Percentiles rank a stretch among this genome's conserved stretches.
These are phyloP conservation scores for Sympetrum striolatum DNA, from an alignment of 2,888 invertebrate species.

Conservation along the genomic window DNA sequence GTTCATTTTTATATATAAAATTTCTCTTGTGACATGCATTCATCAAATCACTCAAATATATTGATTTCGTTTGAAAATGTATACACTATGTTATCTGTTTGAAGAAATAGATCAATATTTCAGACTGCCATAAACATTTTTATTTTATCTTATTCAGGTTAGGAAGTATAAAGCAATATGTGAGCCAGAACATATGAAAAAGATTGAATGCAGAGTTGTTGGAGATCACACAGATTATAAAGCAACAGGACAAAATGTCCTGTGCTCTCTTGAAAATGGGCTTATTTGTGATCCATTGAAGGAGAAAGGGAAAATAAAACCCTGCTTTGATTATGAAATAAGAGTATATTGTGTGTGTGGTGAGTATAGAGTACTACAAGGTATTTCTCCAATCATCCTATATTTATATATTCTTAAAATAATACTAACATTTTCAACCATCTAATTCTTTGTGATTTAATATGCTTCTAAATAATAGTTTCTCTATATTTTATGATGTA, in stretches of 20 bases:
- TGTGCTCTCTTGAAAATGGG: conserved; percentile 77
- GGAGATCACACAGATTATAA: conserved; percentile 68
- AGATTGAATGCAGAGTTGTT: conserved; percentile 79
- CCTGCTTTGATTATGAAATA: conserved; percentile 85
- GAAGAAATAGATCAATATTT: neutral
- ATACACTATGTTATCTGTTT: too few relatives aligned
- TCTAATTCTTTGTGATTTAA: too few relatives aligned
- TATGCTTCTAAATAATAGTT: neutral
- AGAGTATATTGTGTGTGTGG: conserved; percentile 74
- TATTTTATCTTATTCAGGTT: conserved; percentile 46
- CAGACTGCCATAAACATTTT: neutral
- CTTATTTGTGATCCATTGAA: conserved; percentile 66
- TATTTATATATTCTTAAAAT: too few relatives aligned
- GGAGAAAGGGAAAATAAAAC: conserved; percentile 55
- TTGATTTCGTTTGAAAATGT: too few relatives aligned
- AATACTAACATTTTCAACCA: too few relatives aligned
- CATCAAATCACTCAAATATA: too few relatives aligned
- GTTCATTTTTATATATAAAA: too few relatives aligned
- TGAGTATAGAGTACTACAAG: neutral
- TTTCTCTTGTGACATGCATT: too few relatives aligned
- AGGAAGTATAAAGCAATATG: conserved; percentile 56
- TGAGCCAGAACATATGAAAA: conserved; percentile 65
- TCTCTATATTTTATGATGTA: neutral
- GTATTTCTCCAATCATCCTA: too few relatives aligned
- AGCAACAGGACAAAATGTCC: conserved; percentile 75